These are phyloP conservation scores for Eupeodes latifasciatus DNA, from an alignment of 2,888 invertebrate species.

Conservation along the genomic window DNA sequence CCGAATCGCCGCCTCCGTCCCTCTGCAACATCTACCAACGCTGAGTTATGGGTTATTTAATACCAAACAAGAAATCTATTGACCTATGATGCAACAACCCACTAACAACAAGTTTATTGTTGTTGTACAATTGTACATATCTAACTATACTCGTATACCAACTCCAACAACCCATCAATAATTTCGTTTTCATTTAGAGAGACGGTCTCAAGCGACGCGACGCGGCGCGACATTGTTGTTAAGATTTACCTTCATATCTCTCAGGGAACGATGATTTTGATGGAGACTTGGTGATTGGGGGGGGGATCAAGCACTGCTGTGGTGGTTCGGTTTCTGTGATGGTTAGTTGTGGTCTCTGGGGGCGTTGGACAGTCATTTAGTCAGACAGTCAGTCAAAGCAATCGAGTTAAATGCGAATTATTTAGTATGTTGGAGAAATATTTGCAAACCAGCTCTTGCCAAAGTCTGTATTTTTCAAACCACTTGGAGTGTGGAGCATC, in stretches of 20 bases:
- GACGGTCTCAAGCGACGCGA: background rate
- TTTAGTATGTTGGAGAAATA: constrained; percentile 41
- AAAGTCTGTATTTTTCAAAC: constrained; percentile 41
- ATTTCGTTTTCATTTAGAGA: constrained; percentile 51
- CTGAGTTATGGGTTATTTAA: constrained; percentile 58
- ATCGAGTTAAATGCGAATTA: constrained; percentile 48
- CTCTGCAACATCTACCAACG: background rate
- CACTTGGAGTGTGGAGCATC: constrained; percentile 45
- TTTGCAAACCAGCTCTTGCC: constrained; percentile 69
- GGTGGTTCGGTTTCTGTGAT: background rate
- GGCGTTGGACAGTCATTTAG: constrained; percentile 38
- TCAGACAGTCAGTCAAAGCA: constrained; percentile 38
- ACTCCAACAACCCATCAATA: constrained; percentile 39
- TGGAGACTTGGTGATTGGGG: too few species aligned
- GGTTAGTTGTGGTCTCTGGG: constrained; percentile 24
- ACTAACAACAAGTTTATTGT: constrained; percentile 27
- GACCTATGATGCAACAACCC: constrained; percentile 69
- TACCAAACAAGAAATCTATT: constrained; percentile 68
- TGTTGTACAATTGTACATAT: background rate
- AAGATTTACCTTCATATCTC: background rate
- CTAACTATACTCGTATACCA: too few species aligned
- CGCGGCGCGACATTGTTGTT: constrained; percentile 11
- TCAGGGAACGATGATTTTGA: background rate
- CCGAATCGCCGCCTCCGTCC: background rate
- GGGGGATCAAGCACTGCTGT: constrained; percentile 32